A percentile compares a stretch with the other conserved stretches of the same genome.
phyloP scores from a whole-genome alignment of 2,888 invertebrate genomes.

The Parochlus steinenii region DNA sequence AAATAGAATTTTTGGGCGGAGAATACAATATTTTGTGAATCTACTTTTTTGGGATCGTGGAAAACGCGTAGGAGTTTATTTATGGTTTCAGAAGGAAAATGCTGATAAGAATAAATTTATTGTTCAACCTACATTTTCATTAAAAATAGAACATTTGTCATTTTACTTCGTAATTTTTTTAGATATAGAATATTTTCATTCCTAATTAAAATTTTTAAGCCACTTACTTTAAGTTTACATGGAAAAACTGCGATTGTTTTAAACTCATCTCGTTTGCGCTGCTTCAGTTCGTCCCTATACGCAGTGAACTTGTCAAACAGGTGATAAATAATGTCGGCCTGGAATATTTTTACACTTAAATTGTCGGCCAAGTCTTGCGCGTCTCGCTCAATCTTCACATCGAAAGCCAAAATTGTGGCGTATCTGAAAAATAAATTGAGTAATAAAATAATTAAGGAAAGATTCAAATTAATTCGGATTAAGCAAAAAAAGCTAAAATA shows the following conservation, averaged over 20 bases:
- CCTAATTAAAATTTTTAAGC: no score
- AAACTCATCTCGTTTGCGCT: constrained; percentile 85
- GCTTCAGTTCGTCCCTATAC: constrained; percentile 78
- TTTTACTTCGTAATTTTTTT: no score
- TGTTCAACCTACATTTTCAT: no score
- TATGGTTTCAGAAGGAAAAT: no score
- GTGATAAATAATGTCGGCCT: constrained; percentile 99
- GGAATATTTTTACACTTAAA: constrained; percentile 88
- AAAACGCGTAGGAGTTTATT: no score
- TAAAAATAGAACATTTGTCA: no score
- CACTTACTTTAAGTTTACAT: constrained; percentile 80
- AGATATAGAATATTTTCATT: no score
- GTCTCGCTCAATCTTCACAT: constrained; percentile 95
- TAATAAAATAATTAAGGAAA: constrained; percentile 6
- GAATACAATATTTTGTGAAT: no score
- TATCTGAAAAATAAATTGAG: constrained; percentile 38
- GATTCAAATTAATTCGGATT: constrained; percentile 1
- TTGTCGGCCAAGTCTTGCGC: constrained; percentile 95
- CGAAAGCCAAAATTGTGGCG: constrained; percentile 97
- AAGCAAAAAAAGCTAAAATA: constrained; percentile 4
- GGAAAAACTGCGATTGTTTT: constrained; percentile 97
- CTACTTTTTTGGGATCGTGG: no score
- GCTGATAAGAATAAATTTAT: not conserved
- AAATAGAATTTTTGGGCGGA: no score
- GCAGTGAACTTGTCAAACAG: constrained; percentile 94